These are phyloP conservation scores for Enteromius argenteus DNA, from an alignment of 2,797 vertebrate genomes.

Conservation along the genomic window DNA sequence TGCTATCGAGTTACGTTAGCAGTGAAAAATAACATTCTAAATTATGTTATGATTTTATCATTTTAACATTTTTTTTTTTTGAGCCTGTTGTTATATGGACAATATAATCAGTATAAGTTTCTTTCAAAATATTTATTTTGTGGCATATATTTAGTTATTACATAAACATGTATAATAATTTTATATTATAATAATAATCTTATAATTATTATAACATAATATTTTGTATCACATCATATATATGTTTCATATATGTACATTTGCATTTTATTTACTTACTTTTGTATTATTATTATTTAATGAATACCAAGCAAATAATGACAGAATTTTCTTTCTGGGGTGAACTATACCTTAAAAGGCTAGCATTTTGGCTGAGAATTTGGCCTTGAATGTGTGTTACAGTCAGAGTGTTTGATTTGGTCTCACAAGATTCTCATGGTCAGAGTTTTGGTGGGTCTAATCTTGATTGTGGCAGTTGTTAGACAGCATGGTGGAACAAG, in stretches of 20 bases:
- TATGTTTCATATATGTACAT: neutral
- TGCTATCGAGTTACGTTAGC: neutral
- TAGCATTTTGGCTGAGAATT: neutral
- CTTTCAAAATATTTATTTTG: neutral
- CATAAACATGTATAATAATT: neutral
- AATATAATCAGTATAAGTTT: neutral
- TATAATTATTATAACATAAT: neutral
- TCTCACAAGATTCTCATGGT: neutral
- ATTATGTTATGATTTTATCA: neutral
- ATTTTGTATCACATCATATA: neutral
- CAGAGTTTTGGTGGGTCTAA: neutral
- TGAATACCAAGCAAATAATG: neutral
- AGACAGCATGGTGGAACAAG: conserved; percentile 1
- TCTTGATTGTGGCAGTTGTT: neutral
- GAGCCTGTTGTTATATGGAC: neutral
- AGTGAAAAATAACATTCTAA: neutral
- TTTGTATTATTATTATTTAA: neutral
- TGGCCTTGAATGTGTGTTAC: neutral
- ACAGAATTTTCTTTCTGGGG: too few relatives aligned
- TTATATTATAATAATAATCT: too few relatives aligned
- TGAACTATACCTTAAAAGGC: neutral
- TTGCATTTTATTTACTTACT: neutral
- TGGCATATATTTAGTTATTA: neutral
- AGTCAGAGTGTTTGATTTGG: conserved; percentile 4
- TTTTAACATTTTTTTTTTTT: neutral